Conservation (phyloP, 2,113 vertebrate genomes). For the Epinephelus lanceolatus region DNA sequence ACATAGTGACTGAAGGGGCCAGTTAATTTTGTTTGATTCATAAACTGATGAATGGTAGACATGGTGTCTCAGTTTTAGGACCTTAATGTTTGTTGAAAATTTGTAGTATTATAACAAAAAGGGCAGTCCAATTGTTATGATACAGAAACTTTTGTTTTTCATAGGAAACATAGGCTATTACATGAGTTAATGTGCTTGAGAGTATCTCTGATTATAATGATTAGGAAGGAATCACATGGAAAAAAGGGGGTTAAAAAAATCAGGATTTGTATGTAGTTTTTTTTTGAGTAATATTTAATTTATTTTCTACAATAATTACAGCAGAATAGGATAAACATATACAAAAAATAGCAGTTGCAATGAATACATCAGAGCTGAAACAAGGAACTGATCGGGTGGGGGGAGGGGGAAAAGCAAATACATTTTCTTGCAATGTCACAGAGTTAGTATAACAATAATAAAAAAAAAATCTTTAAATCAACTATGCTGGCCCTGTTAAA, state of each 20-base stretch:
- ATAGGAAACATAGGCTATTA: neutral
- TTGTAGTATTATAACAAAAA: neutral
- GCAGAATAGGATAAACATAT: neutral
- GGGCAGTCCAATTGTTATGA: neutral
- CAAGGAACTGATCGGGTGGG: neutral
- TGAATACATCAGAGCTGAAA: neutral
- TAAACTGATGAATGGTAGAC: neutral
- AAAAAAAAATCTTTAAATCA: neutral
- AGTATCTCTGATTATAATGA: neutral
- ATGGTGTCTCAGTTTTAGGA: neutral
- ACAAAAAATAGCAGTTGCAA: neutral
- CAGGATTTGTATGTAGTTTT: no score
- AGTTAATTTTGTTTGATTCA: neutral
- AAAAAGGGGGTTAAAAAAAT: neutral
- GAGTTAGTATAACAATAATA: no score
- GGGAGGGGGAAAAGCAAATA: no score
- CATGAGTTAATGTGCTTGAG: neutral
- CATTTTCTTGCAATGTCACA: no score
- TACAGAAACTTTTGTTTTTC: neutral
- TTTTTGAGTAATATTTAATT: no score
- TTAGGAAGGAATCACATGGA: neutral
- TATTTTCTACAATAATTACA: neutral
- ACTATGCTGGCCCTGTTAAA: neutral
- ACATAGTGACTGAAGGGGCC: neutral
- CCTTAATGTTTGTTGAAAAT: neutral